Evolutionary conservation across 2,113 vertebrate genomes (phyloP), one percentile per base, ranked within the genome.

Genomic region (Kryptolebias marmoratus): DNA sequence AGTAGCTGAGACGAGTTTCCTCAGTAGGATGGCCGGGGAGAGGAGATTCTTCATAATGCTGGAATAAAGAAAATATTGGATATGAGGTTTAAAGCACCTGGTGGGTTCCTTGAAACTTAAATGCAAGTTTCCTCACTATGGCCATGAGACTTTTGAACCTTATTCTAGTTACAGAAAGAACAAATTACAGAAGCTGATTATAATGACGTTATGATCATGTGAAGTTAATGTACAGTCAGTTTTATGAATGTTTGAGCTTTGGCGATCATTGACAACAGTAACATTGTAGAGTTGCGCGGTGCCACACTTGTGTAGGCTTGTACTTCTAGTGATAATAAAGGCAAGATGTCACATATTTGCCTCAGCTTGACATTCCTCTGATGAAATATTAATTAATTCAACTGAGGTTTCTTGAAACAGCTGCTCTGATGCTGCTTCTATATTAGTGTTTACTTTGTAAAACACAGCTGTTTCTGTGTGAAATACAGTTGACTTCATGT

Each of bases 341-440:
- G 22, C 1, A 10, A 48, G 11, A 44, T 56, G 49, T 39, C 47
- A 11, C 14, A 16, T 64, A 27, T 47, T 58, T 49, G 27, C 45
- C 6, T 52, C 49, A n/a, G 49, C 47, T 60, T 39, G 15, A 69
- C n/a, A 55, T 70, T 50, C 53, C 11, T 82, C 63, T 73, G 32
- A 77, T 77, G 47, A 63, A 59, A 71, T 80, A 77, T 77, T 80
- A 2, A 75, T 68, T 36, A 1, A 27, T 1, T n/a, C 59, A 52
- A 62, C 47, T 61, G 65, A 56, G 50, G 47, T 58, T 39, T 52
- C 47, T 64, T 28, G 49, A 47, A 80, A 36, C 63, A 63, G 55
- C 66, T 53, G 44, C 56, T 69, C 56, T 55, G 11, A 57, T 28
- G 53, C 49, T 68, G n/a, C 66, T 59, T 72, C 9, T 11, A 49